Conservation (phyloP, 1,140 invertebrate species). For the Bradynema listronoti region DNA sequence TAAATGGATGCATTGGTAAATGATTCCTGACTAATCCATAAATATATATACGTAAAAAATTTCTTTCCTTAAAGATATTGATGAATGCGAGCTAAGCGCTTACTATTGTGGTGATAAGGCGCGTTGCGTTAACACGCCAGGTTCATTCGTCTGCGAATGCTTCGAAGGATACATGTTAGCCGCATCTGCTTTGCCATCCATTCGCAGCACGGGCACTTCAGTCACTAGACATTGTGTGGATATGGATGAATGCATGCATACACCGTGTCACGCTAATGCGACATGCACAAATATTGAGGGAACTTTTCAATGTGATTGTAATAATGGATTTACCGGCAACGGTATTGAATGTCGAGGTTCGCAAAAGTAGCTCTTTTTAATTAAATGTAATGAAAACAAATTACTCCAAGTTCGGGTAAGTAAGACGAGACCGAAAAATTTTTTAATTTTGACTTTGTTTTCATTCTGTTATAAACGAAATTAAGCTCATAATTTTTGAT, state of each 20-base stretch:
- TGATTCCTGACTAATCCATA: neutral
- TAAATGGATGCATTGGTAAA: slow-evolving; percentile 21
- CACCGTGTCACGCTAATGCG: slow-evolving; percentile 36
- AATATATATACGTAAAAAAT: neutral
- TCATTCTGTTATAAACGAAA: too few species aligned
- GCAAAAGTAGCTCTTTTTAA: too few species aligned
- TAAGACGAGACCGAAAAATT: too few species aligned
- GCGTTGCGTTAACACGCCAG: slow-evolving; percentile 26
- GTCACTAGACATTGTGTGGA: slow-evolving; percentile 20
- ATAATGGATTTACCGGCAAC: slow-evolving; percentile 41
- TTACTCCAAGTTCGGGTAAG: too few species aligned
- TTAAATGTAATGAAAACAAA: too few species aligned
- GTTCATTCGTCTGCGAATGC: slow-evolving; percentile 34
- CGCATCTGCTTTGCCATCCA: too few species aligned
- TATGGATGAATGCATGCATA: slow-evolving; percentile 30
- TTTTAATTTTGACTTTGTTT: too few species aligned
- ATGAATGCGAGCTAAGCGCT: slow-evolving; percentile 31
- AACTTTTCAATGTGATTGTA: slow-evolving; percentile 39
- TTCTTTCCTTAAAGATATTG: slow-evolving; percentile 33
- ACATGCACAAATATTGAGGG: slow-evolving; percentile 41
- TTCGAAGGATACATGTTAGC: slow-evolving; percentile 31
- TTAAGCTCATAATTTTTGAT: too few species aligned
- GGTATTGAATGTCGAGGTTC: slow-evolving; percentile 41
- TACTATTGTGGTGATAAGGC: slow-evolving; percentile 34
- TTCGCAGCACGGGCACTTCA: too few species aligned